These are phyloP conservation scores for Drosophila obscura DNA, from an alignment of 1,140 invertebrate species.

Conservation along the genomic window DNA sequence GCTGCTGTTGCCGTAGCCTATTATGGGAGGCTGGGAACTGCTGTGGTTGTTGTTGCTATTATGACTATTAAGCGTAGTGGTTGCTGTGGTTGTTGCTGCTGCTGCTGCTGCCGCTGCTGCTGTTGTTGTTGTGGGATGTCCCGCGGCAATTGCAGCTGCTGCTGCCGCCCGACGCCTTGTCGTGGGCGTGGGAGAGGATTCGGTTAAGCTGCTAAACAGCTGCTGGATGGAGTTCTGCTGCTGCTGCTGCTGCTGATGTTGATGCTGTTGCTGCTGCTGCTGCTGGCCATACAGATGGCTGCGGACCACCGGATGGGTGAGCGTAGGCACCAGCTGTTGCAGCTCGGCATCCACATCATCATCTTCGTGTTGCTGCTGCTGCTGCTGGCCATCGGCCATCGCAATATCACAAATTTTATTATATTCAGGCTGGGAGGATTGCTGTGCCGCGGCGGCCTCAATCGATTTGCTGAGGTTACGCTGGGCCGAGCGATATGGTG, in stretches of 20 bases:
- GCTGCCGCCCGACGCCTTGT: slow-evolving; percentile 59
- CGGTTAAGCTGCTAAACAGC: slow-evolving; percentile 66
- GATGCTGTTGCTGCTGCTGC: slow-evolving; percentile 47
- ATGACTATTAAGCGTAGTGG: slow-evolving; percentile 75
- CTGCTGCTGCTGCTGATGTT: slow-evolving; percentile 51
- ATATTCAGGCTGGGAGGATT: slow-evolving; percentile 72
- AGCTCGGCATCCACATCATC: slow-evolving; percentile 67
- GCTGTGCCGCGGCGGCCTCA: slow-evolving; percentile 74
- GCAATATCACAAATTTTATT: slow-evolving; percentile 76
- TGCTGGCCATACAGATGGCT: slow-evolving; percentile 33
- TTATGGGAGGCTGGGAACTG: slow-evolving; percentile 38
- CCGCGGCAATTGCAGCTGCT: slow-evolving; percentile 36
- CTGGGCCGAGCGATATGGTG: slow-evolving; percentile 74
- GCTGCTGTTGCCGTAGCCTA: slow-evolving; percentile 39
- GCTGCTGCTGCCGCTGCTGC: slow-evolving; percentile 57
- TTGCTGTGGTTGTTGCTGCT: slow-evolving; percentile 60
- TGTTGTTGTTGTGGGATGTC: slow-evolving; percentile 42
- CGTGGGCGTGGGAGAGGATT: slow-evolving; percentile 64
- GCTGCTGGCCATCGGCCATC: slow-evolving; percentile 47
- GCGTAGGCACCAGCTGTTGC: slow-evolving; percentile 67
- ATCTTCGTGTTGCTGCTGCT: slow-evolving; percentile 61
- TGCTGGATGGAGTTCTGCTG: slow-evolving; percentile 57
- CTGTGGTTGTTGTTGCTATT: slow-evolving; percentile 46
- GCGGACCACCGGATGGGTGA: slow-evolving; percentile 69
- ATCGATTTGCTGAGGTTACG: slow-evolving; percentile 83